These are phyloP conservation scores for Protodeltote pygarga DNA, from an alignment of 2,888 invertebrate species.

Conservation along the genomic window DNA sequence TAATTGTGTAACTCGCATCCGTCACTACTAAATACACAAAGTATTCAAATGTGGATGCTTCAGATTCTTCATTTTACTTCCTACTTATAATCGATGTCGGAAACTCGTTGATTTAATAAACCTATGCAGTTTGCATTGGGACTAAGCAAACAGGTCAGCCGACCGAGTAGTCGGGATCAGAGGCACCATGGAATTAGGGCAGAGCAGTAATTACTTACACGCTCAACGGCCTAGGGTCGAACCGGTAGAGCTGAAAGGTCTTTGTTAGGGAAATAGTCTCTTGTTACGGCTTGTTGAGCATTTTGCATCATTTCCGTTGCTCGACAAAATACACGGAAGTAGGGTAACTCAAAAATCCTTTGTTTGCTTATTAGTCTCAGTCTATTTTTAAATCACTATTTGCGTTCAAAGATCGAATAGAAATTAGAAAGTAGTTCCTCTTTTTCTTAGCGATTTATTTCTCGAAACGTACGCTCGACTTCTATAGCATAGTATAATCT, in stretches of 20 bases:
- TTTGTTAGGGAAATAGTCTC: constrained; percentile 69
- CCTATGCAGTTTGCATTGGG: constrained; percentile 49
- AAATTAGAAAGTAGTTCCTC: constrained; percentile 25
- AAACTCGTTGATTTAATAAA: constrained; percentile 46
- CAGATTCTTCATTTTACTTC: too few species aligned
- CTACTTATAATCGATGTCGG: too few species aligned
- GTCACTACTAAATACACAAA: constrained; percentile 22
- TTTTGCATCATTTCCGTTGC: constrained; percentile 48
- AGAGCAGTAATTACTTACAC: constrained; percentile 77
- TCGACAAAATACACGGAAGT: constrained; percentile 42
- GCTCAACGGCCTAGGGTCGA: constrained; percentile 59
- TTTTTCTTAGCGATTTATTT: constrained; percentile 26
- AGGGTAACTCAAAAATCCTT: constrained; percentile 43
- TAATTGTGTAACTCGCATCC: constrained; percentile 51
- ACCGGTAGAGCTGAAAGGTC: constrained; percentile 70
- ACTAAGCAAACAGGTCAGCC: constrained; percentile 65
- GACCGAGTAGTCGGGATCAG: constrained; percentile 54
- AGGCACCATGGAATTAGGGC: constrained; percentile 72
- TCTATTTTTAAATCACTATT: constrained; percentile 20
- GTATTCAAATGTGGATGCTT: too few species aligned
- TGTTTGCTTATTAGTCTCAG: constrained; percentile 34
- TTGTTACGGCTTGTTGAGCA: constrained; percentile 71
- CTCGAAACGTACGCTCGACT: constrained; percentile 16
- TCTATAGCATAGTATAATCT: constrained; percentile 33
- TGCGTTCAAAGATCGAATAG: constrained; percentile 6